A percentile compares a stretch with the other conserved stretches of the same genome.
Evolutionary conservation across 1,140 invertebrate species (phyloP).

Genomic region (Drosophila sechellia): DNA sequence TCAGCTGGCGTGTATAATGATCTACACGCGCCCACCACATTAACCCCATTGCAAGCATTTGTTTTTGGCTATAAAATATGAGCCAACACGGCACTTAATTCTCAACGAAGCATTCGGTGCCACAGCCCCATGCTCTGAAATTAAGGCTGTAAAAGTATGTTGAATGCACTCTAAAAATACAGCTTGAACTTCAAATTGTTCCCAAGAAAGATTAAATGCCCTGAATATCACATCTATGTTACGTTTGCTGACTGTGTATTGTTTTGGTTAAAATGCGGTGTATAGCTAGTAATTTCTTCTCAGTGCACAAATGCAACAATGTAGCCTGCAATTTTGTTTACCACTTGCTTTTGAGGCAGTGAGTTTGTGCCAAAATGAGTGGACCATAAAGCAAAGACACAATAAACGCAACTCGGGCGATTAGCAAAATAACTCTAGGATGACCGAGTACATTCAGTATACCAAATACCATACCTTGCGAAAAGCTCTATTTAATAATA

Average conservation of each 20-base stretch:
- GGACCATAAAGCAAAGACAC: conserved; percentile 76
- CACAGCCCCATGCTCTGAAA: conserved; percentile 47
- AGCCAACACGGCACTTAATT: conserved; percentile 64
- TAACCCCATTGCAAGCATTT: conserved; percentile 61
- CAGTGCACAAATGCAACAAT: conserved; percentile 27
- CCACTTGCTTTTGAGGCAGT: not conserved
- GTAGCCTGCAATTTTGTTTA: conserved; percentile 24
- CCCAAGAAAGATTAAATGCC: not conserved
- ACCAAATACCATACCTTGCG: conserved; percentile 9
- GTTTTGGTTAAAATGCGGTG: not conserved
- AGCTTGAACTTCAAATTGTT: not conserved
- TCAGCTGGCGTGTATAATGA: conserved; percentile 33
- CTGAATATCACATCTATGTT: not conserved
- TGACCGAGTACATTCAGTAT: conserved; percentile 9
- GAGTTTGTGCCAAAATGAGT: conserved; percentile 58
- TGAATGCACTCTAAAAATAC: conserved; percentile 13
- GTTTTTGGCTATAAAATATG: conserved; percentile 51
- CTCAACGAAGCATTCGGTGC: conserved; percentile 62
- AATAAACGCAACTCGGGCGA: conserved; percentile 66
- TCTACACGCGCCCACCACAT: conserved; percentile 65
- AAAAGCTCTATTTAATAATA: conserved; percentile 56
- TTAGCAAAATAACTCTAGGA: conserved; percentile 42
- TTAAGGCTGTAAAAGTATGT: conserved; percentile 7
- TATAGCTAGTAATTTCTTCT: not conserved
- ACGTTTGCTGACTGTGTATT: not conserved